Percentiles rank a stretch among this genome's conserved stretches.
Evolutionary conservation across 1,140 invertebrate species (phyloP).

Genomic region (Scaptomyza graminum): DNA sequence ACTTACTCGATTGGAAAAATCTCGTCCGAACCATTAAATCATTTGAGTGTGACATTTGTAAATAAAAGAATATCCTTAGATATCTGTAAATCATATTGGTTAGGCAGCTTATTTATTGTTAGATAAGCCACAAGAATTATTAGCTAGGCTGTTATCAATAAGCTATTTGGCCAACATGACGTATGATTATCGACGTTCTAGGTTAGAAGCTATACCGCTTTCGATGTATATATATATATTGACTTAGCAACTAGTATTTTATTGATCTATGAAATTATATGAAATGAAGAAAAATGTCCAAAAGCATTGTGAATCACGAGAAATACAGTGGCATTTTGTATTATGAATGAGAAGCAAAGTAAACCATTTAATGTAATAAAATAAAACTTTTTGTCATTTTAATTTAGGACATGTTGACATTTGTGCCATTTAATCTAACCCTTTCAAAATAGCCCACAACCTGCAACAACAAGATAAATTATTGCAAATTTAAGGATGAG

Average conservation of each 20-base stretch:
- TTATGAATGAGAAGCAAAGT: not conserved
- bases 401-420: conserved; percentile 6
- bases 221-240: not conserved
- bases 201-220: not conserved
- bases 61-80: not conserved
- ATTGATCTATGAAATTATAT: too few species aligned
- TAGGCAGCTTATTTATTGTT: conserved; percentile 15
- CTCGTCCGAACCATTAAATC: not conserved
- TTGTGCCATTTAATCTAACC: not conserved
- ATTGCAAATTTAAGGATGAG: not conserved
- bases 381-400: conserved; percentile 5
- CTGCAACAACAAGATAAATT: not conserved
- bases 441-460: not conserved
- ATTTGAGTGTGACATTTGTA: not conserved
- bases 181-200: conserved; percentile 21
- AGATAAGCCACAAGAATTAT: conserved; percentile 17
- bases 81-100: conserved; percentile 1
- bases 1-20: not conserved
- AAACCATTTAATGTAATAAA: not conserved
- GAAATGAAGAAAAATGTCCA: too few species aligned
- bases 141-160: not conserved
- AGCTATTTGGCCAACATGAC: conserved; percentile 14
- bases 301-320: too few species aligned
- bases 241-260: too few species aligned
- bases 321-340: too few species aligned